Evolutionary conservation across 2,888 invertebrate species (phyloP).

Genomic region (Tolmerus cingulatus): DNA sequence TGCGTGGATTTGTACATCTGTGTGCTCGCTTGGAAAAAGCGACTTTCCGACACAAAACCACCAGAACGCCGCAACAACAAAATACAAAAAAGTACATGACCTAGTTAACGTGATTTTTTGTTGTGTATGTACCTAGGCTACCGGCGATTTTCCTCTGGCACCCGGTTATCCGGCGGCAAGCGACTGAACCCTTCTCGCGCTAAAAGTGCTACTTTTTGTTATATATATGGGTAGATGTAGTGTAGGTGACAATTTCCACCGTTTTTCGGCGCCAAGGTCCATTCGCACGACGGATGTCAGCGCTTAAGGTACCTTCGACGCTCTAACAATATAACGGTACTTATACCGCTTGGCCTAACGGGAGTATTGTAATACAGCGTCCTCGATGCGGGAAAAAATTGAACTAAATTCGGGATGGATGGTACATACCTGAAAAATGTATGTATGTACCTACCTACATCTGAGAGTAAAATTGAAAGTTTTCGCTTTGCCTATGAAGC

Average conservation of each 20-base stretch:
- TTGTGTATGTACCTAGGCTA: conserved; percentile 29
- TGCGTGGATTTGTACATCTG: neutral
- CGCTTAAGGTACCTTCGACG: neutral
- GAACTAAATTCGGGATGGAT: neutral
- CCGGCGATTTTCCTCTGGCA: conserved; percentile 7
- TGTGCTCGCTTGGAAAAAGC: neutral
- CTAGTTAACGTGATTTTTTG: conserved; percentile 47
- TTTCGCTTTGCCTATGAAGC: neutral
- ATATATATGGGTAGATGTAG: neutral
- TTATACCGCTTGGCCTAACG: neutral
- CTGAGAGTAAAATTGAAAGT: conserved; percentile 21
- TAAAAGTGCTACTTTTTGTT: neutral
- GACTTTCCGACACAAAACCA: conserved; percentile 5
- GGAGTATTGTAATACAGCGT: neutral
- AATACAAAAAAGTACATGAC: conserved; percentile 48
- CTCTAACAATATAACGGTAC: neutral
- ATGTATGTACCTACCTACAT: neutral
- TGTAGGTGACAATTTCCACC: neutral
- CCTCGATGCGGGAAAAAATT: neutral
- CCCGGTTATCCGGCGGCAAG: neutral
- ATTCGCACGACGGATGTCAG: neutral
- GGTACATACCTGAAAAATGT: neutral
- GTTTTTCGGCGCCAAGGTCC: neutral
- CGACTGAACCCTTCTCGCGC: neutral
- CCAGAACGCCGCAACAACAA: conserved; percentile 37